Base-by-base conservation (phyloP, 2,888 invertebrate species). In the Lepidochrysops patricia region DNA sequence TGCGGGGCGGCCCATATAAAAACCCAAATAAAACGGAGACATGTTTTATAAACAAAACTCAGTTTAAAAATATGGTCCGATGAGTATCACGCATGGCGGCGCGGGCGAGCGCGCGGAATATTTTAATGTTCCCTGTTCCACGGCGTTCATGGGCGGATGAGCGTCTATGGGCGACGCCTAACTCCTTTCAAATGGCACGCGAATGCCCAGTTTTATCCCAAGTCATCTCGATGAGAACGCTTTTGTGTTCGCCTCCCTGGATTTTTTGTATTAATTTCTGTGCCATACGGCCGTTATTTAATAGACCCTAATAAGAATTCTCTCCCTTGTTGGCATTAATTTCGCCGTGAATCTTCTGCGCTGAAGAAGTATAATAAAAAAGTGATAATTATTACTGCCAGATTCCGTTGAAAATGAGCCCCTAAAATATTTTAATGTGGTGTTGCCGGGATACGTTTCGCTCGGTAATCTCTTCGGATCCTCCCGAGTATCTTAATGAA, bases 401-500 rank as follows among this genome's bases (percentile, higher is more conserved):
- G 64, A 29, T 68, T 64, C 64, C 74, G 78, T 76, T 76, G 75
- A 72, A 75, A 73, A 78, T 72, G 77, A 78, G 74, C 68, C 70
- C 68, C 70, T 68, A 76, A 77, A 80, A 77, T 74, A 74, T 75
- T 72, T 77, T 80, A 80, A 80, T 80, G 79, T 78, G 76, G 75
- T 79, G 80, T 79, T 79, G 76, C 77, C 74, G 61, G 63, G 68
- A 67, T 77, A 81, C 79, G 80, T 83, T 84, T 84, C 81, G 72
- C 72, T 73, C 75, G 80, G 80, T 86, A 85, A 86, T 84, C 82
- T 76, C 78, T 70, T 72, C 68, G 73, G 72, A 80, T 82, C 80
- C 80, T 75, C 80, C 75, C 74, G 78, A 80, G 78, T 70, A 72
- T 77, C 79, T 79, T 84, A 84, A 86, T 83, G 82, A 84, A 85